Evolutionary conservation across 1,140 invertebrate species (phyloP).

Genomic region (Alviniconcha marisindica): DNA sequence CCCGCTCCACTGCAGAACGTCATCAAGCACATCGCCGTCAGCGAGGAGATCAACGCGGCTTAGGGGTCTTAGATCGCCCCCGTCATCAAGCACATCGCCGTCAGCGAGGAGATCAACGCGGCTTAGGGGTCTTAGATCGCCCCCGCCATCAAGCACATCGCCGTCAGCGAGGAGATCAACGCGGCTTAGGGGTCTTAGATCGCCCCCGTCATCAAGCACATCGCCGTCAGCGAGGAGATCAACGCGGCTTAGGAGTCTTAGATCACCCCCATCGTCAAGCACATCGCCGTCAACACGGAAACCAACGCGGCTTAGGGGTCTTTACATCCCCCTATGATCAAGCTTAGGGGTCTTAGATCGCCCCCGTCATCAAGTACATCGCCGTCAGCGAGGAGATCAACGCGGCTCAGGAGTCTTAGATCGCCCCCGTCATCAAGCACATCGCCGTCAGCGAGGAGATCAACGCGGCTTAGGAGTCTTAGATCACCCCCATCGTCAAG

Average conservation of each 20-base stretch:
- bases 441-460: slow-evolving; percentile 5
- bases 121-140: background rate
- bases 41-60: background rate
- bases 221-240: background rate
- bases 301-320: too few species aligned
- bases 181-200: background rate
- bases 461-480: too few species aligned
- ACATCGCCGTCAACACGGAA: too few species aligned
- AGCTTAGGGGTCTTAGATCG: too few species aligned
- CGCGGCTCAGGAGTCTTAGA: too few species aligned
- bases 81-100: too few species aligned
- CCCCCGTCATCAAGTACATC: too few species aligned
- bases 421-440: background rate
- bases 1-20: slow-evolving; percentile 10
- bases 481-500: too few species aligned
- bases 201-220: too few species aligned
- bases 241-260: background rate
- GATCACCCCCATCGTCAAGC: too few species aligned
- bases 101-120: background rate
- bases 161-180: background rate
- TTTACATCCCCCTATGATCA: too few species aligned
- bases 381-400: background rate
- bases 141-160: background rate
- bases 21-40: slow-evolving; percentile 21
- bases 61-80: too few species aligned